phyloP scores from a whole-genome alignment of 2,113 vertebrate species.

The Lamprologus tigripictilis region DNA sequence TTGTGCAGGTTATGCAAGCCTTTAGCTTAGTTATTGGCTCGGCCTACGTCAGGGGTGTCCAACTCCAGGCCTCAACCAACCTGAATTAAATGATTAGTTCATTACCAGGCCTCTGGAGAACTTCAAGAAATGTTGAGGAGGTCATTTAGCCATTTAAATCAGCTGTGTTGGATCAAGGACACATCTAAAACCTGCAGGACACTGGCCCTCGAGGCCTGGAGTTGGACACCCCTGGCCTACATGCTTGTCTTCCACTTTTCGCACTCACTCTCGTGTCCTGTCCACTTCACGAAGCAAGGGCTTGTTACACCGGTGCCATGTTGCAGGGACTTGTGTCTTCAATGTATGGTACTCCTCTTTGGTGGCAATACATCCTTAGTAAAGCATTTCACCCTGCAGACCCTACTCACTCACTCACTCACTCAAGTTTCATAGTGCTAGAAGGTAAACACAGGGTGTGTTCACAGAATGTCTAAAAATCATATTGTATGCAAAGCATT shows the following conservation, averaged over 20 bases:
- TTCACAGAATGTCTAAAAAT: neutral
- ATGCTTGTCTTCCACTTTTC: neutral
- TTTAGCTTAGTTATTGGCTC: neutral
- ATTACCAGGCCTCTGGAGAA: neutral
- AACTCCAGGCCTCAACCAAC: neutral
- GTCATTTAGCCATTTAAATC: neutral
- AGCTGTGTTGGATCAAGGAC: neutral
- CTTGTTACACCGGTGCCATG: neutral
- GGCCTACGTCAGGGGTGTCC: neutral
- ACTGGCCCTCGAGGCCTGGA: rapidly evolving
- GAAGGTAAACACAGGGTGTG: neutral
- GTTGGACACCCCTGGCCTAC: neutral
- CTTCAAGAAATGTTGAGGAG: neutral
- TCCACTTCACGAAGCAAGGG: neutral
- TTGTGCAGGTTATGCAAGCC: neutral
- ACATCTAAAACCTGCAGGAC: neutral
- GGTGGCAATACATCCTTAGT: neutral
- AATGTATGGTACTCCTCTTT: neutral
- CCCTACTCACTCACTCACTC: neutral
- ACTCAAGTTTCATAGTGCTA: neutral
- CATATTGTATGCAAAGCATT: neutral
- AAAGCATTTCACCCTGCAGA: neutral
- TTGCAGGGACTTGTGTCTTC: neutral
- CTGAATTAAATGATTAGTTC: neutral
- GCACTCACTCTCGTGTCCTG: neutral